Conservation (phyloP, 2,113 vertebrate species). For the Opisthocomus hoazin region DNA sequence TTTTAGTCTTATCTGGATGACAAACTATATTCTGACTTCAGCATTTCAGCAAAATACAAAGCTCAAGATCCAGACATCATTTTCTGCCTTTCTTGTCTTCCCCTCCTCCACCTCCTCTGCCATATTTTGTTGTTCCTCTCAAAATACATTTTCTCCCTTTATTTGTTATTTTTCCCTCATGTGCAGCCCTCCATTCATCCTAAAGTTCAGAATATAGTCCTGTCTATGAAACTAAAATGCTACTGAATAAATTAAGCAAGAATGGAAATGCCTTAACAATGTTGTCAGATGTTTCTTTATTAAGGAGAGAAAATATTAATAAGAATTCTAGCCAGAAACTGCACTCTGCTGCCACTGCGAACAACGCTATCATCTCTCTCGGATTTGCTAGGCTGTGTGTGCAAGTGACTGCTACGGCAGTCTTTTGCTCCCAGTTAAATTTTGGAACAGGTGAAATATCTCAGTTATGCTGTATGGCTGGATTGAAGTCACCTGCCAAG, state of each 20-base stretch:
- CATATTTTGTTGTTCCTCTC: background rate
- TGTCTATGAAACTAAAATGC: constrained; percentile 54
- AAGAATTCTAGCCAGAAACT: background rate
- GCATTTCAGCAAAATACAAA: background rate
- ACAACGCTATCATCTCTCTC: background rate
- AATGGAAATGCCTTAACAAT: constrained; percentile 18
- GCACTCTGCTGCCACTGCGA: background rate
- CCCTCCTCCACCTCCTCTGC: background rate
- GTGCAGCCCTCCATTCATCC: background rate
- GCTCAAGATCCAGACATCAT: background rate
- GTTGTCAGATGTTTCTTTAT: background rate
- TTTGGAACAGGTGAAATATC: background rate
- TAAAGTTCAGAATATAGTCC: constrained; percentile 21
- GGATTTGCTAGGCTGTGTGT: background rate
- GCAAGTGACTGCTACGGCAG: background rate
- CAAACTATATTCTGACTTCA: background rate
- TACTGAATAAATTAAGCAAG: constrained; percentile 30
- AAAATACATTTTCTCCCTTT: background rate
- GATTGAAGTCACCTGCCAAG: background rate
- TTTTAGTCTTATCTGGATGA: background rate
- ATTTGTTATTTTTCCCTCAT: constrained; percentile 33
- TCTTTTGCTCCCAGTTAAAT: background rate
- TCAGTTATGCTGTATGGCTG: background rate
- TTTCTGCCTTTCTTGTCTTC: background rate
- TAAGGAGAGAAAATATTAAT: constrained; percentile 23